Evolutionary conservation across 2,888 invertebrate genomes (phyloP).

Genomic region (Cephus nigrinus): DNA sequence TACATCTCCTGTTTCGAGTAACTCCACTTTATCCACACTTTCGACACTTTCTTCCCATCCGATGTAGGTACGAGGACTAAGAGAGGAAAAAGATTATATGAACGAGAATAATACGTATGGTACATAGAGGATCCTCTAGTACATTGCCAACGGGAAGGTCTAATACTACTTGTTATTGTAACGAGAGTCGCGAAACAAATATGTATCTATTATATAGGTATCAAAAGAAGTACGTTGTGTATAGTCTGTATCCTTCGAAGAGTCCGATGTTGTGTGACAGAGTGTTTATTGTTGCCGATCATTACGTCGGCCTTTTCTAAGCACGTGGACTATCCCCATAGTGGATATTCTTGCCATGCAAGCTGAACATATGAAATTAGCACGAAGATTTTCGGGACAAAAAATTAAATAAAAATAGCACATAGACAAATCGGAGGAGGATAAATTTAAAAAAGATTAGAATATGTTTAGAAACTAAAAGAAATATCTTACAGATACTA

Average conservation of each 20-base stretch:
- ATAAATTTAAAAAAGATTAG: slow-evolving; percentile 2
- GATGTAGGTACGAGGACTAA: slow-evolving; percentile 26
- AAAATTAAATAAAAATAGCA: not conserved
- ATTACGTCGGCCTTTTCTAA: slow-evolving; percentile 39
- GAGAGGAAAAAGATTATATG: too few relatives aligned
- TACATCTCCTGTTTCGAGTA: too few relatives aligned
- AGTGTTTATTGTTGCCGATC: slow-evolving; percentile 49
- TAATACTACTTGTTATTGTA: too few relatives aligned
- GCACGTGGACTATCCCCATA: slow-evolving; percentile 36
- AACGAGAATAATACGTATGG: too few relatives aligned
- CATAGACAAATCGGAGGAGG: not conserved
- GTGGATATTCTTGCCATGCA: slow-evolving; percentile 54
- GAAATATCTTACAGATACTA: too few relatives aligned
- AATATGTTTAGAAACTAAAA: not conserved
- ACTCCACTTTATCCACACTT: slow-evolving; percentile 13
- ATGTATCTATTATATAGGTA: slow-evolving; percentile 50
- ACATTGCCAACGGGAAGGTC: too few relatives aligned
- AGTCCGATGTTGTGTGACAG: slow-evolving; percentile 45
- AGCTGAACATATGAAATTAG: slow-evolving; percentile 36
- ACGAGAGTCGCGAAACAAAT: slow-evolving; percentile 10
- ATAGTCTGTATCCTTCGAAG: slow-evolving; percentile 39
- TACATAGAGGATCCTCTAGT: too few relatives aligned
- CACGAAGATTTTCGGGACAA: not conserved
- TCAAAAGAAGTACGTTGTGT: slow-evolving; percentile 29
- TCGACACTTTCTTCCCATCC: slow-evolving; percentile 39